Conservation (phyloP, 2,797 vertebrate genomes). For the Malurus leucopterus region DNA sequence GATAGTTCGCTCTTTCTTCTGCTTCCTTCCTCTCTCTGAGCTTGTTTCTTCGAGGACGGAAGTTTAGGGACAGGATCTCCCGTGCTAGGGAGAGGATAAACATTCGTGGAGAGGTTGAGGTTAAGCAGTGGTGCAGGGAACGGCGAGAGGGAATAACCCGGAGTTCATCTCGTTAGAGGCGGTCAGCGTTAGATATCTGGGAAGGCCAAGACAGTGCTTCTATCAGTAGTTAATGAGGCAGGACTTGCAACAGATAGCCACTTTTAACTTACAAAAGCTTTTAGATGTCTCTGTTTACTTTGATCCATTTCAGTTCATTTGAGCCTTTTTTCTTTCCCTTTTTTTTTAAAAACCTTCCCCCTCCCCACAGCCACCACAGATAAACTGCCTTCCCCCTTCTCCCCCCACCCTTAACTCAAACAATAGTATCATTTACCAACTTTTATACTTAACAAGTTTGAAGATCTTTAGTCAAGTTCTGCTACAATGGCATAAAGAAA, state of each 20-base stretch:
- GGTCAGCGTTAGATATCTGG: conserved; percentile 72
- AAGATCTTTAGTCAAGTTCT: conserved; percentile 70
- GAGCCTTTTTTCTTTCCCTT: conserved; percentile 84
- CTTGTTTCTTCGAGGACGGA: not conserved
- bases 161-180: conserved; percentile 67
- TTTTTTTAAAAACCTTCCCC: conserved; percentile 41
- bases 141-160: conserved; percentile 44
- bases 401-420: conserved; percentile 64
- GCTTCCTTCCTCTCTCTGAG: not conserved
- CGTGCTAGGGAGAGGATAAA: conserved; percentile 47
- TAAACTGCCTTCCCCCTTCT: conserved; percentile 73
- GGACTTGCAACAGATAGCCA: conserved; percentile 83
- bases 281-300: conserved; percentile 91
- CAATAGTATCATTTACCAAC: conserved; percentile 96
- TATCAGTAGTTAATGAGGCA: conserved; percentile 94
- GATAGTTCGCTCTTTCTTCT: not conserved
- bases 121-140: conserved; percentile 56
- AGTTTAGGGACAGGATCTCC: conserved; percentile 12
- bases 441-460: conserved; percentile 77
- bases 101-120: conserved; percentile 62
- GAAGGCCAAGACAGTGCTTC: conserved; percentile 83
- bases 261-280: conserved; percentile 92
- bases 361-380: conserved; percentile 68
- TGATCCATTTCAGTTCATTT: conserved; percentile 91
- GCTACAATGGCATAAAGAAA: conserved; percentile 66